phyloP scores from a whole-genome alignment of 2,888 invertebrate genomes.

The Graphium colonna region DNA sequence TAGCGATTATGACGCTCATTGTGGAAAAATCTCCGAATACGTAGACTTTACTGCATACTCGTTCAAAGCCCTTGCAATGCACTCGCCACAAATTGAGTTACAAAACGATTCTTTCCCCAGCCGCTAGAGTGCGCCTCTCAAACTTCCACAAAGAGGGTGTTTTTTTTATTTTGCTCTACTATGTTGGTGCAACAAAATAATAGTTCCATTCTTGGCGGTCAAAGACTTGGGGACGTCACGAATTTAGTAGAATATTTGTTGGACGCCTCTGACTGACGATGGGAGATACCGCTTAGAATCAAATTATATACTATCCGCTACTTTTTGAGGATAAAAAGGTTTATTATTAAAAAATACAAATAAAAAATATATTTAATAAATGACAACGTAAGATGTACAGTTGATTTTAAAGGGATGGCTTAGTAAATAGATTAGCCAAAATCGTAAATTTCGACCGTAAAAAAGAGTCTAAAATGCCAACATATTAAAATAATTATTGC shows the following conservation, averaged over 20 bases:
- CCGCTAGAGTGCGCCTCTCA: constrained; percentile 51
- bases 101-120: constrained; percentile 68
- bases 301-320: no score
- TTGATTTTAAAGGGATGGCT: no score
- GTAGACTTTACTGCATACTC: constrained; percentile 28
- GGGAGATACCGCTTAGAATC: neutral
- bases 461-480: no score
- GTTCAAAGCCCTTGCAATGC: constrained; percentile 38
- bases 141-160: constrained; percentile 47
- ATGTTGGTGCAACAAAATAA: constrained; percentile 29
- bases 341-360: no score
- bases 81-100: constrained; percentile 71
- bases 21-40: constrained; percentile 27
- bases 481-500: no score
- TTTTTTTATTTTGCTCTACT: constrained; percentile 29
- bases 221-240: constrained; percentile 15
- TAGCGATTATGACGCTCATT: constrained; percentile 26
- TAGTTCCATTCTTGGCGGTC: constrained; percentile 19
- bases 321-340: no score
- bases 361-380: no score
- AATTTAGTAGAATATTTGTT: constrained; percentile 8
- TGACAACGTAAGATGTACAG: no score
- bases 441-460: no score
- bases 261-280: neutral
- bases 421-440: no score